Conservation (phyloP, 1,140 invertebrate genomes). For the Leptopilina clavipes region DNA sequence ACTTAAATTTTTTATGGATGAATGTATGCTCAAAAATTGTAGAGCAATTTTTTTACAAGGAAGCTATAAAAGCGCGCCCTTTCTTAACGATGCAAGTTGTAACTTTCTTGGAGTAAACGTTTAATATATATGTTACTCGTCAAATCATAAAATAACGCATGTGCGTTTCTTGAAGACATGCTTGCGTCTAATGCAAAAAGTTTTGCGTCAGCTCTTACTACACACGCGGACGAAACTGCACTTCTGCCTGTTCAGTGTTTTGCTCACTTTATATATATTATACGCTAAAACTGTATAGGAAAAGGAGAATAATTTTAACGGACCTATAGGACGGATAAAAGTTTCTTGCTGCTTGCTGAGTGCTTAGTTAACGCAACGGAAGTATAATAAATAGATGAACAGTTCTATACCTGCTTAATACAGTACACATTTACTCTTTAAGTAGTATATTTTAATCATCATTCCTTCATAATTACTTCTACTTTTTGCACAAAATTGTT, state of each 20-base stretch:
- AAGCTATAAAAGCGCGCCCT: constrained; percentile 9
- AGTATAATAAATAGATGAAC: neutral
- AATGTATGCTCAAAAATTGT: neutral
- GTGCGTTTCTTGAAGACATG: constrained; percentile 27
- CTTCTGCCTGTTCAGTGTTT: neutral
- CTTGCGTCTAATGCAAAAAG: constrained; percentile 26
- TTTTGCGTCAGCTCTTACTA: constrained; percentile 32
- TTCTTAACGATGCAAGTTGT: constrained; percentile 2
- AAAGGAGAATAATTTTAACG: constrained; percentile 17
- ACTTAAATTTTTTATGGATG: neutral
- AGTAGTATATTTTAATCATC: constrained; percentile 3
- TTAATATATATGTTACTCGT: constrained; percentile 17
- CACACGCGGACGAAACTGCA: constrained; percentile 23
- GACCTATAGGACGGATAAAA: constrained; percentile 10
- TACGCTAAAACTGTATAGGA: neutral
- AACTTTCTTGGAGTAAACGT: constrained; percentile 21
- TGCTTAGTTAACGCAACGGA: constrained; percentile 24
- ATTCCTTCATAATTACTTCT: neutral
- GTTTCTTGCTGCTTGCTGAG: neutral
- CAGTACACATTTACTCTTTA: neutral
- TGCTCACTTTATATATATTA: neutral
- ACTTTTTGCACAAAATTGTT: neutral
- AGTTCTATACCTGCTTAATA: constrained; percentile 7
- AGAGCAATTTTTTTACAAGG: constrained; percentile 16
- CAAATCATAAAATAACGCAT: constrained; percentile 25